A percentile compares a stretch with the other conserved stretches of the same genome.
Conservation (phyloP, 2,113 vertebrate species). For the Dinomys branickii region DNA sequence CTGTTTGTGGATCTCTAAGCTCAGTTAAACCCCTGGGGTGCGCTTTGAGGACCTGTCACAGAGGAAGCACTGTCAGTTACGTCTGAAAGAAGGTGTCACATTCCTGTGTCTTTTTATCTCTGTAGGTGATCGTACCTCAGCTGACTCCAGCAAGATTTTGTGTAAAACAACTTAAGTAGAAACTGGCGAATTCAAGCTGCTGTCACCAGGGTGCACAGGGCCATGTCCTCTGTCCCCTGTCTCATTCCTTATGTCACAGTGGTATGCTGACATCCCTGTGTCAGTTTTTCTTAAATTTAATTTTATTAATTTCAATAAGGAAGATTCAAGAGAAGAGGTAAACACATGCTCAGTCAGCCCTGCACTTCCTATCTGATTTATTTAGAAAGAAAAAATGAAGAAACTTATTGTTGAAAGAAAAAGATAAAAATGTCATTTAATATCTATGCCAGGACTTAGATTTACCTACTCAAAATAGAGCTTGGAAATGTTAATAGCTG, state of each 20-base stretch:
- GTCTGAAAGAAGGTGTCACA: background rate
- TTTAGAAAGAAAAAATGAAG: background rate
- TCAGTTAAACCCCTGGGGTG: background rate
- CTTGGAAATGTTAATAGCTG: background rate
- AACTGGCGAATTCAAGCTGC: background rate
- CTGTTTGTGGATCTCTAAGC: background rate
- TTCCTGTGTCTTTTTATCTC: background rate
- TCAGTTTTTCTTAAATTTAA: background rate
- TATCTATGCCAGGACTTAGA: background rate
- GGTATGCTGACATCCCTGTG: background rate
- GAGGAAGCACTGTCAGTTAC: background rate
- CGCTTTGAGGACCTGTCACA: background rate
- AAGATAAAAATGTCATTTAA: background rate
- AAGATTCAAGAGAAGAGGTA: background rate
- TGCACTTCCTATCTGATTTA: background rate
- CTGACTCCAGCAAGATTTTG: slow-evolving; percentile 2
- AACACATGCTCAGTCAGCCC: background rate
- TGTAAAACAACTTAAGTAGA: background rate
- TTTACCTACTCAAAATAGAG: background rate
- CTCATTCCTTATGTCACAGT: background rate
- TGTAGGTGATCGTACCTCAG: background rate
- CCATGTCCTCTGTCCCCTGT: background rate
- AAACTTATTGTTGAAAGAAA: background rate
- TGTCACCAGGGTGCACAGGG: rapidly evolving
- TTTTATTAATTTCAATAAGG: background rate